These are phyloP conservation scores for Sycobia sp. DNA, from an alignment of 1,140 invertebrate genomes.

Conservation along the genomic window DNA sequence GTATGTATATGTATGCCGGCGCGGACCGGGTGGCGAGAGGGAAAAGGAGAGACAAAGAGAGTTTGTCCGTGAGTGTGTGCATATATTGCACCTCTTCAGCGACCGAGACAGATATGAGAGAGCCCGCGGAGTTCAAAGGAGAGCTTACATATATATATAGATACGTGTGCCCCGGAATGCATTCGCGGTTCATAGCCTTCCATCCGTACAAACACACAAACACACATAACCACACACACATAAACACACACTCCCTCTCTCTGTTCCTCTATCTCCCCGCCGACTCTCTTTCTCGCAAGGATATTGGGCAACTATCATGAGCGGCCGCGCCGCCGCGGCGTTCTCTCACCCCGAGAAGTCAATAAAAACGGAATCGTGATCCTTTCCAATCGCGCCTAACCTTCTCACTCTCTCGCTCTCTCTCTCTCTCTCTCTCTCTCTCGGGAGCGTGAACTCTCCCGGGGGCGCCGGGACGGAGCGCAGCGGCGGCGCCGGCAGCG, in stretches of 20 bases:
- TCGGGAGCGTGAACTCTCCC: no score
- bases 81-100: conserved; percentile 9
- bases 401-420: conserved; percentile 40
- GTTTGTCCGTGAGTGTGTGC: no score
- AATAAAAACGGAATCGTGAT: conserved; percentile 52
- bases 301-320: conserved; percentile 50
- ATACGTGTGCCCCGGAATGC: conserved; percentile 20
- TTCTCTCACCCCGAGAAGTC: conserved; percentile 41
- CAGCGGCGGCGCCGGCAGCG: no score
- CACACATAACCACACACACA: no score
- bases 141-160: neutral
- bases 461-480: no score
- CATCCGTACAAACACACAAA: no score
- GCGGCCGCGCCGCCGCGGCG: no score
- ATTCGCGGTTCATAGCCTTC: no score
- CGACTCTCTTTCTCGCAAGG: conserved; percentile 16
- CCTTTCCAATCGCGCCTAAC: conserved; percentile 49
- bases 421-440: no score
- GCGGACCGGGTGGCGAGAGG: neutral
- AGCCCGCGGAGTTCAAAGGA: conserved; percentile 28
- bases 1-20: no score
- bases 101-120: no score
- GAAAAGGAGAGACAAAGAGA: no score
- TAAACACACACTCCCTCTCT: conserved; percentile 11
- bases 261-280: neutral